Conservation (phyloP, 2,797 vertebrate species). For the Sphenodon punctatus region DNA sequence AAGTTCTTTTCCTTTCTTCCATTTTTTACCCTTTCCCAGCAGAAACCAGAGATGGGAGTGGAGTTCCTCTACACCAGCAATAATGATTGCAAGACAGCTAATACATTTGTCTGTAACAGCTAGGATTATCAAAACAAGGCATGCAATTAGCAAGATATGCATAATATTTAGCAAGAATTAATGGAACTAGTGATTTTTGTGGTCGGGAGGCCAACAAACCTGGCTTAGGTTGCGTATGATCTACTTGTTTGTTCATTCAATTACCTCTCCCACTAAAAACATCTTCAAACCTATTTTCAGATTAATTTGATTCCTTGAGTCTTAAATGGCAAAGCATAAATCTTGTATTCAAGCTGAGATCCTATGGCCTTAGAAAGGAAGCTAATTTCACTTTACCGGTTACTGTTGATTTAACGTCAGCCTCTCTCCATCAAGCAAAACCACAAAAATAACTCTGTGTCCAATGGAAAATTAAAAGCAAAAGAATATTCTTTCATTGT, state of each 20-base stretch:
- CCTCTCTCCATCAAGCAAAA: conserved; percentile 5
- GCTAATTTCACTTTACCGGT: conserved; percentile 41
- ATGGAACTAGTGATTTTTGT: neutral
- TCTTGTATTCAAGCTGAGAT: conserved; percentile 16
- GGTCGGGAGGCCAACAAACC: neutral
- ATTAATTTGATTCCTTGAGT: conserved; percentile 36
- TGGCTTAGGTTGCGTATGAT: neutral
- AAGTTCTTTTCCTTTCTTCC: conserved; percentile 2
- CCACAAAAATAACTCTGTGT: conserved; percentile 44
- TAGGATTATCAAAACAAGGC: neutral
- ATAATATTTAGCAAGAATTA: conserved; percentile 27
- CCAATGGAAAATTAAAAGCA: conserved; percentile 44
- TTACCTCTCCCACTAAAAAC: neutral
- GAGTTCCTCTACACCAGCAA: neutral
- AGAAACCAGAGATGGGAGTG: neutral
- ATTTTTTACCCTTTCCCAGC: neutral
- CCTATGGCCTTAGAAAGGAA: neutral
- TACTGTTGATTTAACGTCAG: conserved; percentile 51
- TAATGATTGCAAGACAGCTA: neutral
- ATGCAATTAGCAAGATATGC: neutral
- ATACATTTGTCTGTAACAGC: neutral
- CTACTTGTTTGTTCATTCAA: conserved; percentile 10
- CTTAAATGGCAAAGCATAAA: conserved; percentile 27
- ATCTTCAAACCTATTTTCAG: conserved; percentile 1
- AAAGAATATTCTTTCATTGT: neutral